Conservation (phyloP, 2,113 vertebrate species). For the Ageneiosus marmoratus region DNA sequence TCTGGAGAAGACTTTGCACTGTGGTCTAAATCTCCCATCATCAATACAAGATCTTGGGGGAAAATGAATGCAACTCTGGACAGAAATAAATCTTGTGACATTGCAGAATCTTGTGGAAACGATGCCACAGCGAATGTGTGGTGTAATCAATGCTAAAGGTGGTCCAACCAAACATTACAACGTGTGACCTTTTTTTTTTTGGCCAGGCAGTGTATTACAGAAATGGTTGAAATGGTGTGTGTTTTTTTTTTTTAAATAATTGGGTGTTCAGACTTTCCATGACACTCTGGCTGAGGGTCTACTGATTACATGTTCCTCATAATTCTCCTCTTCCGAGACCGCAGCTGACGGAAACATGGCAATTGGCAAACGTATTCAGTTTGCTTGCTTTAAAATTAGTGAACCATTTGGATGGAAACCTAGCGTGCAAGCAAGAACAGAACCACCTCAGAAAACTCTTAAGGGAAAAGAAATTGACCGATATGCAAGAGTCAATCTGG, state of each 20-base stretch:
- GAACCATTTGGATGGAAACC: constrained; percentile 5
- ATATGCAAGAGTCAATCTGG: background rate
- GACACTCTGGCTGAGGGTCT: background rate
- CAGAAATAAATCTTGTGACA: too few relatives aligned
- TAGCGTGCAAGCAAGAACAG: constrained; percentile 15
- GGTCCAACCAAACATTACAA: too few relatives aligned
- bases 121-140: too few relatives aligned
- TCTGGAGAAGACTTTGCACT: too few relatives aligned
- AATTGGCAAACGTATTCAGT: background rate
- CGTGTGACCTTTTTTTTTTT: too few relatives aligned
- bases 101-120: too few relatives aligned
- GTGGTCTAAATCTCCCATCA: too few relatives aligned
- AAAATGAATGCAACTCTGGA: too few relatives aligned
- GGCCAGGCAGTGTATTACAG: too few relatives aligned
- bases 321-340: background rate
- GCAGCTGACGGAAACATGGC: background rate
- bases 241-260: background rate
- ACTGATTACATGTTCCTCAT: background rate
- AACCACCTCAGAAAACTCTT: constrained; percentile 7
- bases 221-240: too few relatives aligned
- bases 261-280: background rate
- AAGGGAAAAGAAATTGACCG: constrained; percentile 11
- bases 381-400: constrained; percentile 24
- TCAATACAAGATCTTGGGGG: too few relatives aligned
- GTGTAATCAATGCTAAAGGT: too few relatives aligned